Evolutionary conservation across 2,888 invertebrate genomes (phyloP), one percentile per base, ranked within the genome.

Genomic region (Bruchidius siliquastri): DNA sequence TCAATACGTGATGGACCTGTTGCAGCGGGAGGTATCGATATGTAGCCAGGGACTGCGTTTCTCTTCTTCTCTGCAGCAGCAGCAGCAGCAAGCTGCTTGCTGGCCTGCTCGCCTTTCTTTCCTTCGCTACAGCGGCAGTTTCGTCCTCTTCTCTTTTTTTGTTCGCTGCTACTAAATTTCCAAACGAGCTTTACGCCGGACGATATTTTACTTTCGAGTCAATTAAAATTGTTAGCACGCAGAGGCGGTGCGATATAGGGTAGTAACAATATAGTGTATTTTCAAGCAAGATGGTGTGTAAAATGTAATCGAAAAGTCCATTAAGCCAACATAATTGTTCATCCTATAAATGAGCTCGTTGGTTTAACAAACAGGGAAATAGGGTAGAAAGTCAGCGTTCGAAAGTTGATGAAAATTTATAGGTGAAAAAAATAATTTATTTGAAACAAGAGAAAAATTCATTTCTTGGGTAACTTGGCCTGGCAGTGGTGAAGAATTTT

Each of bases 1-100:
- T 83, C 82, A 82, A 82, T 82, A 80, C 81, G 78, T 81, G 83
- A 83, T 81, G 82, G 81, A 81, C 81, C 80, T 79, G 82, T n/a
- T 83, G 82, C 78, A 69, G 78, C 81, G 79, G 80, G 81, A 81
- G 81, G 83, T 80, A 81, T 81, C 73, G 80, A 81, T 81, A 82
- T 82, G 82, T 79, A 77, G 79, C 79, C 76, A 10, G 78, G 77
- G 78, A 76, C 75, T 76, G 78, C 10, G 49, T 49, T 49, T 49
- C 18, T 49, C 49, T 49, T 49, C 49, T 49, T 49, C 49, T 49
- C n/a, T n/a, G n/a, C n/a, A n/a, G n/a, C n/a, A n/a, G n/a, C n/a
- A n/a, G n/a, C n/a, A 26, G 2, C 26, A 26, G 26, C 26, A 26
- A 26, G 49, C 18, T 1, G 49, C 49, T 8, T 13, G 18, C 6